Base-by-base conservation (phyloP, 2,797 vertebrate genomes). In the Sebastes baramenuke region DNA sequence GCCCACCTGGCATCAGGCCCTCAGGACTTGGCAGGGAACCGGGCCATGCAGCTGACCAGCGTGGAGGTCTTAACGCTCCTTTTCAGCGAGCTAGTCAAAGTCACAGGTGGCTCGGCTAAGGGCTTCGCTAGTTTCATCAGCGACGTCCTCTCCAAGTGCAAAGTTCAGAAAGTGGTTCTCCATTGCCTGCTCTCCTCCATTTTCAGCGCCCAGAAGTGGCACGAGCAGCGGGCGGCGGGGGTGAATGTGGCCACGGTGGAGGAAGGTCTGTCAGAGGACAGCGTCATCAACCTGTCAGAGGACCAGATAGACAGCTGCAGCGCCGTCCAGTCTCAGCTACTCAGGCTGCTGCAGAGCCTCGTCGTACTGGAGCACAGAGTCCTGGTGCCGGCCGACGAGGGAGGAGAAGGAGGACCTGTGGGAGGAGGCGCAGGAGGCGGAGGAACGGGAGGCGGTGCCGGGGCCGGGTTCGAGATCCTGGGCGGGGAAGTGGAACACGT, bases 61-160 rank as follows among this genome's bases (percentile, higher is more conserved):
- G 96, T 99, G 61, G 98, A 99, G 92, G 98, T 99, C 81, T 88
- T 99, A 74, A 98, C 98, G 0, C 96, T 99, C 27, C 97, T 99
- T 18, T 99, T 99, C 90, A 96, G 96, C 1, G 98, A 99, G 87
- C 82, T 99, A 24, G 94, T 96, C 71, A 99, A 99, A 93, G 97
- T 97, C 81, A 99, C 97, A 3, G 98, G 97, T 36, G 97, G 97
- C 82, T 99, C 98, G 2, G 97, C 99, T 0, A 99, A 99, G 83
- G 99, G 99, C 54, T 99, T 99, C 65, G 98, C 99, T 62, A 98
- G 98, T 88, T 99, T 99, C 87, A 99, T 99, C 90, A 97, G 97
- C 0, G 99, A 99, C 9, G 97, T 99, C 92, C 93, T 99, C 66
- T 99, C 97, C 3, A 99, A 99, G 88, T 99, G 99, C 94, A 99